Percentiles rank a stretch among this genome's conserved stretches.
phyloP scores from a whole-genome alignment of 2,888 invertebrate species.

The Ormyrus rosae region DNA sequence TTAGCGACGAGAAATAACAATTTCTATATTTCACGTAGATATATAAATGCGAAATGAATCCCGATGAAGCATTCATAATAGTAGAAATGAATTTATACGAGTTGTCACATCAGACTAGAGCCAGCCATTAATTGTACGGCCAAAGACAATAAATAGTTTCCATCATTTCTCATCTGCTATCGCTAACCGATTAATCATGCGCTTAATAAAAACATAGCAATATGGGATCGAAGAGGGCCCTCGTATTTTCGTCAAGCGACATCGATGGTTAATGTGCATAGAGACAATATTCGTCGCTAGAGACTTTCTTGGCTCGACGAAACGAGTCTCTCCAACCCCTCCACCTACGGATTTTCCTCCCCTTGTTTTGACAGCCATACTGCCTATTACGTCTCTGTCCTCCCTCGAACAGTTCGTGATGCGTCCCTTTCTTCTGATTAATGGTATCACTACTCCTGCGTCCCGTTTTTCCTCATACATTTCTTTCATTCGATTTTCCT shows the following conservation, averaged over 20 bases:
- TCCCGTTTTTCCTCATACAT: conserved; percentile 21
- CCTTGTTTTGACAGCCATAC: conserved; percentile 53
- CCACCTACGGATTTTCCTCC: not conserved
- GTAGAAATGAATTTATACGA: conserved; percentile 16
- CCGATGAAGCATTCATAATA: conserved; percentile 7
- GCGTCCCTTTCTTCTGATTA: conserved; percentile 65
- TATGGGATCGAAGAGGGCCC: conserved; percentile 51
- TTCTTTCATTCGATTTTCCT: conserved; percentile 54
- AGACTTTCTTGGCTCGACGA: conserved; percentile 12
- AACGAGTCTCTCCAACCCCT: conserved; percentile 15
- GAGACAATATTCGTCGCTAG: conserved; percentile 7
- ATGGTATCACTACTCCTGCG: conserved; percentile 58
- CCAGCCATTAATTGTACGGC: conserved; percentile 25
- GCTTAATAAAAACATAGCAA: conserved; percentile 60
- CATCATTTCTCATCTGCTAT: conserved; percentile 49
- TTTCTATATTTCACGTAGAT: not conserved
- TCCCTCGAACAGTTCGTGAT: conserved; percentile 60
- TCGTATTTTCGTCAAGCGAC: conserved; percentile 59
- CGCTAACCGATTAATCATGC: conserved; percentile 60
- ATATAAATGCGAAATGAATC: not conserved
- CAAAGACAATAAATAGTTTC: conserved; percentile 18
- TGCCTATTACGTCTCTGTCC: conserved; percentile 62
- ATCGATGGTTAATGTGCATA: conserved; percentile 49
- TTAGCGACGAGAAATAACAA: not conserved
- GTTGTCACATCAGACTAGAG: conserved; percentile 21